A percentile compares a stretch with the other conserved stretches of the same genome.
phyloP scores from a whole-genome alignment of 2,888 invertebrate species.

The Ptilodon capucinus region DNA sequence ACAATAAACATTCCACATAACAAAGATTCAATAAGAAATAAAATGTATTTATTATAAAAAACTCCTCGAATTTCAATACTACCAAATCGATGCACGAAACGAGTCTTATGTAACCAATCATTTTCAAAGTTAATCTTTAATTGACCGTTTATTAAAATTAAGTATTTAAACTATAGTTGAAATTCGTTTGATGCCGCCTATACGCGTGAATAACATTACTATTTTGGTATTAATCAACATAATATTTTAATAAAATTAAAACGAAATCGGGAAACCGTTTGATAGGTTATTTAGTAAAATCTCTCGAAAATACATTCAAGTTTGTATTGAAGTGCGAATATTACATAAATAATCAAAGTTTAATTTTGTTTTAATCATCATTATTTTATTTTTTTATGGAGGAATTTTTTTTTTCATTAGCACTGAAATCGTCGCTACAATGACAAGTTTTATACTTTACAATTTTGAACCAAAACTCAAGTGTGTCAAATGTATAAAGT shows the following conservation, averaged over 20 bases:
- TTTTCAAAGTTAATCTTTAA: conserved; percentile 23
- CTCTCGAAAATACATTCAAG: too few species aligned
- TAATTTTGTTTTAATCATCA: too few species aligned
- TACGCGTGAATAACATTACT: conserved; percentile 34
- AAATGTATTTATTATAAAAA: neutral
- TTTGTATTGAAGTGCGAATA: too few species aligned
- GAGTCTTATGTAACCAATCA: conserved; percentile 20
- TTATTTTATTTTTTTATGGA: too few species aligned
- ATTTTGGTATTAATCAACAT: conserved; percentile 35
- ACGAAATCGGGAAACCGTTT: neutral
- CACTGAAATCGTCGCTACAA: too few species aligned
- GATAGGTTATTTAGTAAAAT: too few species aligned
- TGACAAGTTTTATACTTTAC: conserved; percentile 13
- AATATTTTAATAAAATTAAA: conserved; percentile 32
- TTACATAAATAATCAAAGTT: too few species aligned
- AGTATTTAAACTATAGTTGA: conserved; percentile 24
- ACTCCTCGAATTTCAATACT: conserved; percentile 9
- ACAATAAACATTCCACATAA: neutral
- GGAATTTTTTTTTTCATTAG: too few species aligned
- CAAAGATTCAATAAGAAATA: neutral
- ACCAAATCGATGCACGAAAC: conserved; percentile 17
- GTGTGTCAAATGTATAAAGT: conserved; percentile 53
- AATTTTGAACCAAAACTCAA: conserved; percentile 38
- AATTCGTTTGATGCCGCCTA: conserved; percentile 16
- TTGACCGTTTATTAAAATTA: conserved; percentile 33